Conservation (phyloP, 2,113 vertebrate species). For the Cynoglossus semilaevis region DNA sequence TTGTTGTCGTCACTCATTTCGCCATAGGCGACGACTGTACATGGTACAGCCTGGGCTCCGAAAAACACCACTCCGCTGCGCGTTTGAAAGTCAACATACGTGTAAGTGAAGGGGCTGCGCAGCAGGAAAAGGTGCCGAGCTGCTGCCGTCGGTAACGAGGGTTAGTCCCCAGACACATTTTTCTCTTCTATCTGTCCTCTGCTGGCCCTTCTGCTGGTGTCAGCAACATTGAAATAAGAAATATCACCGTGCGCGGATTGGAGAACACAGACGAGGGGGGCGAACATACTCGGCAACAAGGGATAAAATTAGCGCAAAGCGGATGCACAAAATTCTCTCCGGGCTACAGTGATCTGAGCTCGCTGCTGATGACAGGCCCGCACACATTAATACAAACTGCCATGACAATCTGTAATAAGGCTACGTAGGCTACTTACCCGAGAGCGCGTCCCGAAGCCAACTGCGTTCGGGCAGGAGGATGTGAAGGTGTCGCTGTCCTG, state of each 20-base stretch:
- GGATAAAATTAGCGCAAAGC: constrained; percentile 71
- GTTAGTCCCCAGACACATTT: constrained; percentile 42
- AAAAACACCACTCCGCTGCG: constrained; percentile 8
- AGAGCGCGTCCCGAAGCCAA: constrained; percentile 71
- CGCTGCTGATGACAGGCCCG: constrained; percentile 64
- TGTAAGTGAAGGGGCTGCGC: constrained; percentile 25
- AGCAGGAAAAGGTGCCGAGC: constrained; percentile 37
- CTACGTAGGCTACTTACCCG: constrained; percentile 74
- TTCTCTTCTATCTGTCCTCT: constrained; percentile 51
- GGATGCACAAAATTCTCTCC: constrained; percentile 44
- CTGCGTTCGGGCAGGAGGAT: constrained; percentile 60
- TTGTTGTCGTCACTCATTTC: constrained; percentile 62
- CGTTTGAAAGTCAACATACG: constrained; percentile 49
- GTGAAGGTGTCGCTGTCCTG: constrained; percentile 62
- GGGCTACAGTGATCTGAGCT: constrained; percentile 29
- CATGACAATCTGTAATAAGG: constrained; percentile 63
- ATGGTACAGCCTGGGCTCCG: not conserved
- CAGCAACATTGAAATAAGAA: constrained; percentile 70
- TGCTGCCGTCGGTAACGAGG: constrained; percentile 40
- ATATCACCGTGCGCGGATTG: constrained; percentile 44
- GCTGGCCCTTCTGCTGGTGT: constrained; percentile 63
- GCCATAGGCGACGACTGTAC: constrained; percentile 12
- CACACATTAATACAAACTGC: constrained; percentile 57
- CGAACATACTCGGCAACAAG: constrained; percentile 62
- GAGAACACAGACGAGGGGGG: constrained; percentile 2